Base-by-base conservation (phyloP, 2,797 vertebrate genomes). In the Liasis olivaceus region DNA sequence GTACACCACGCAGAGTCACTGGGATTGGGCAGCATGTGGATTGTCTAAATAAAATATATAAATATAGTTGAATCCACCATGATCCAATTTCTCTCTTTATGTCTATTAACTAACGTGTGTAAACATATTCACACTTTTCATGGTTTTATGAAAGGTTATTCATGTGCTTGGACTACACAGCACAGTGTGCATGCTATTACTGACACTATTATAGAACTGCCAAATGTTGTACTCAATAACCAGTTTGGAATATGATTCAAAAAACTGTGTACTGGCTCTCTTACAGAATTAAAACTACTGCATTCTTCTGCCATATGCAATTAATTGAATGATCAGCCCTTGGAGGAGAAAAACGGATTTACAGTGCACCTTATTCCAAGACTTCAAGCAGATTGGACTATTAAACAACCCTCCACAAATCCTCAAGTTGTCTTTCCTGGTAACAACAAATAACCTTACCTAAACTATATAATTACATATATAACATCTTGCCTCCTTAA, bases 401-500 rank as follows among this genome's bases (percentile, higher is more conserved):
- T 90, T 90, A 87, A 89, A 88, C 66, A 81, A 63, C 5, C 66
- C 2, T 24, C 81, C 59, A 87, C 87, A 89, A 58, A 66, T 87
- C 59, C 42, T 84, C 64, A 92, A 87, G 59, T 90, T 22, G n/a
- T 87, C 47, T 64, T 91, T 87, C 88, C 56, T 81, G 84, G 84
- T 93, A 92, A 87, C 66, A 77, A 59, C 84, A 92, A 91, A 92
- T 84, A 87, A 81, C 84, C 89, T 87, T 90, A 93, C 59, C 88
- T 60, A 90, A 92, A 93, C 91, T 87, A 13, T 84, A 87, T 91
- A 93, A 91, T 87, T 93, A 89, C 91, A 89, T 89, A 84, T 56
- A 90, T 81, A 90, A 86, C 84, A 84, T 64, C 24, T 93, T 89
- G 51, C 64, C 84, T 92, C 62, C 87, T 92, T 92, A 93, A 93